Evolutionary conservation across 2,113 vertebrate genomes (phyloP).

Genomic region (Pseudopipra pipra): DNA sequence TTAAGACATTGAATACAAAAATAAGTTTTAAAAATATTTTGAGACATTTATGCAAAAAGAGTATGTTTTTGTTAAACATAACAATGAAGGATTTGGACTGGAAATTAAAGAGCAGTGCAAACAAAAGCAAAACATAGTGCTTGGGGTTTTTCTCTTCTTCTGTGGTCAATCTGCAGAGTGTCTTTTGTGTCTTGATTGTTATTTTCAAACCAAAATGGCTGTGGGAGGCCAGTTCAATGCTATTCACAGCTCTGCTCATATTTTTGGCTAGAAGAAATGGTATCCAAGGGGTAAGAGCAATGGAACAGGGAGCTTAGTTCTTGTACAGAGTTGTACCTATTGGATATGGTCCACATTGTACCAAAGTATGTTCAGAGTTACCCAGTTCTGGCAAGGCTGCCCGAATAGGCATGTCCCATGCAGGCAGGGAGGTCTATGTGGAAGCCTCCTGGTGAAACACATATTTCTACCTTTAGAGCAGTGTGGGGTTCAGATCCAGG

Average conservation of each 20-base stretch:
- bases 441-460: rapidly evolving
- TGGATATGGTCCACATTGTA: neutral
- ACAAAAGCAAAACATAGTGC: slow-evolving; percentile 51
- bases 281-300: neutral
- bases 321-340: neutral
- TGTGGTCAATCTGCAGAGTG: slow-evolving; percentile 52
- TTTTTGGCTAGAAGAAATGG: neutral
- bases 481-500: neutral
- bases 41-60: slow-evolving; percentile 28
- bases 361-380: neutral
- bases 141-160: slow-evolving; percentile 59
- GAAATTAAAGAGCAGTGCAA: slow-evolving; percentile 36
- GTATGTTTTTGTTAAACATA: slow-evolving; percentile 35
- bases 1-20: slow-evolving; percentile 34
- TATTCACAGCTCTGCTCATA: neutral
- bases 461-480: neutral
- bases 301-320: neutral
- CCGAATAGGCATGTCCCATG: neutral
- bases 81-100: slow-evolving; percentile 43
- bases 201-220: neutral
- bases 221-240: neutral
- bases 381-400: neutral
- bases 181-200: slow-evolving; percentile 44
- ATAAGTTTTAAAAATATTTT: slow-evolving; percentile 60
- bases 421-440: rapidly evolving